A percentile compares a stretch with the other conserved stretches of the same genome.
Conservation (phyloP, 1,140 invertebrate species). For the Drosophila tropicalis region DNA sequence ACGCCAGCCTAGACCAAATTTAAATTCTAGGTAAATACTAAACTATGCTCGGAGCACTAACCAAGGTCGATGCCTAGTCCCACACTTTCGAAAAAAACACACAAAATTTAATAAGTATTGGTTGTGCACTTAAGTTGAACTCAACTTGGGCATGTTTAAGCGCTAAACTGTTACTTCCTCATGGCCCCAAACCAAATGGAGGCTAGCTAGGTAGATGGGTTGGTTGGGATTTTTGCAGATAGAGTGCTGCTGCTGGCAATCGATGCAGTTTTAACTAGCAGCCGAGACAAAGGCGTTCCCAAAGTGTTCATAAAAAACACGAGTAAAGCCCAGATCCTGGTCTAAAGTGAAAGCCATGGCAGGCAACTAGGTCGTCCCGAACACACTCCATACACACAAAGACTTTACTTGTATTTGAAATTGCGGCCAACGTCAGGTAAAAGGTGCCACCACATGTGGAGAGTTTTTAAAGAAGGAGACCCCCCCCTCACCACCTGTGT, state of each 20-base stretch:
- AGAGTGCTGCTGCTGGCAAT: slow-evolving; percentile 46
- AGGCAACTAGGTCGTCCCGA: slow-evolving; percentile 60
- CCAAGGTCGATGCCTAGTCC: not conserved
- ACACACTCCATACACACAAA: slow-evolving; percentile 20
- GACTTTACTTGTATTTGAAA: slow-evolving; percentile 39
- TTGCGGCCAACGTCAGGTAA: slow-evolving; percentile 55
- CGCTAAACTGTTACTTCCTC: slow-evolving; percentile 79
- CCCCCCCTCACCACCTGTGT: not conserved
- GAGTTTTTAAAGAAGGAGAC: slow-evolving; percentile 33
- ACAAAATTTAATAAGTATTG: not conserved
- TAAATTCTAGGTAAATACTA: too few relatives aligned
- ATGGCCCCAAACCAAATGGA: slow-evolving; percentile 38
- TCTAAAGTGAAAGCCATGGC: slow-evolving; percentile 35
- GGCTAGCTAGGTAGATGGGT: not conserved
- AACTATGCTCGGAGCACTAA: too few relatives aligned
- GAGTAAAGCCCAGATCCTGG: slow-evolving; percentile 19
- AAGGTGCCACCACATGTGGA: slow-evolving; percentile 56
- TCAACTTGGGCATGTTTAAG: slow-evolving; percentile 76
- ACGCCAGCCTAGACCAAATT: too few relatives aligned
- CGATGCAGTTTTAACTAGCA: slow-evolving; percentile 65
- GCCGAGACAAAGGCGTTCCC: slow-evolving; percentile 72
- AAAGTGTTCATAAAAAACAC: slow-evolving; percentile 71
- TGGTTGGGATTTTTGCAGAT: too few relatives aligned
- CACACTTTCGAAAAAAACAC: slow-evolving; percentile 9
- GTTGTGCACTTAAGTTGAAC: slow-evolving; percentile 48